phyloP scores from a whole-genome alignment of 2,888 invertebrate genomes.

The Eristalis intricaria region DNA sequence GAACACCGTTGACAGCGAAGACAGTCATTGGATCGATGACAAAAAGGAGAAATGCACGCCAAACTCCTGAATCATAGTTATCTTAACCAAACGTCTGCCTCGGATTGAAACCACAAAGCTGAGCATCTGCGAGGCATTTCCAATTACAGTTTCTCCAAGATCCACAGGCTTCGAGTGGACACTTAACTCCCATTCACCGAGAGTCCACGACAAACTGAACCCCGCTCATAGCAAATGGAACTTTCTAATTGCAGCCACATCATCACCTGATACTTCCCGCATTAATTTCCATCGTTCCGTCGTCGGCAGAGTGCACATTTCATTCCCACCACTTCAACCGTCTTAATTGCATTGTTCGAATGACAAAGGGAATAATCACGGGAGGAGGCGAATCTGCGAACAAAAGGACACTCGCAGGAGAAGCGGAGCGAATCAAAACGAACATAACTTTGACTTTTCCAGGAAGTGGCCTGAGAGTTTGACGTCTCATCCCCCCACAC shows the following conservation, averaged over 20 bases:
- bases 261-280: constrained; percentile 1
- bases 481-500: neutral
- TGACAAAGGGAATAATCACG: neutral
- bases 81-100: no score
- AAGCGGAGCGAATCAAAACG: neutral
- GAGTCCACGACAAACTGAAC: neutral
- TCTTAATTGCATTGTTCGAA: neutral
- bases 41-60: no score
- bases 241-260: neutral
- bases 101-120: no score
- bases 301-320: neutral
- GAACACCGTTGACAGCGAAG: no score
- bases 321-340: neutral
- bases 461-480: no score
- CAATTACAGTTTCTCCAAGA: no score
- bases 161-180: neutral
- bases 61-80: no score
- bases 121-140: no score
- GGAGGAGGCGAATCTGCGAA: neutral
- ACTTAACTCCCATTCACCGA: neutral
- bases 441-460: no score
- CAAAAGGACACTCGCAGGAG: neutral
- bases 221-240: neutral
- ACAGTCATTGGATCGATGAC: no score
- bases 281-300: neutral